Percentiles rank a stretch among this genome's conserved stretches.
Conservation (phyloP, 2,113 vertebrate genomes). For the Nibea albiflora region DNA sequence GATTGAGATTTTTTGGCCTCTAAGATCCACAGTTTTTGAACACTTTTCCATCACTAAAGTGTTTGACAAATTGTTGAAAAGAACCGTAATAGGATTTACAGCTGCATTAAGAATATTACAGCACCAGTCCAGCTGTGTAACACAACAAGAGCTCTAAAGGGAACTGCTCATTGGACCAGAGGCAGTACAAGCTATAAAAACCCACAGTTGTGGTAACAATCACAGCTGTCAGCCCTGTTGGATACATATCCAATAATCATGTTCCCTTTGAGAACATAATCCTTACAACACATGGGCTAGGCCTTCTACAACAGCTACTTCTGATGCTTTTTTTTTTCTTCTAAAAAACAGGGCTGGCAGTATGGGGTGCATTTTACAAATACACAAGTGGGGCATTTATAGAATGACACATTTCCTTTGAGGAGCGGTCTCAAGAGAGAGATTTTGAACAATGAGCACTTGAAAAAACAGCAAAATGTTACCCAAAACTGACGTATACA, state of each 20-base stretch:
- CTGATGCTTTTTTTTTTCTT: conserved; percentile 18
- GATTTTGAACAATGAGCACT: not conserved
- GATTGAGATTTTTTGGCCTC: conserved; percentile 38
- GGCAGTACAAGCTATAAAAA: conserved; percentile 39
- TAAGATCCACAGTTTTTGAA: not conserved
- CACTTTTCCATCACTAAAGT: conserved; percentile 49
- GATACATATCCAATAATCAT: conserved; percentile 38
- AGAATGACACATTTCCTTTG: conserved; percentile 17
- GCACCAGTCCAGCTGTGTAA: conserved; percentile 26
- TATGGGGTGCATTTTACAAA: conserved; percentile 11
- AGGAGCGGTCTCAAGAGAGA: conserved; percentile 1
- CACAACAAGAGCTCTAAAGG: conserved; percentile 37
- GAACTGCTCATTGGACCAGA: conserved; percentile 40
- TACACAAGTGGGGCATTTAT: not conserved
- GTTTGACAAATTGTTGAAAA: conserved; percentile 44
- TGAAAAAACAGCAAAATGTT: conserved; percentile 4
- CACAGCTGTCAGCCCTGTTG: conserved; percentile 29
- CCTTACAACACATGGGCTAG: conserved; percentile 15
- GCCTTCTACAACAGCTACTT: conserved; percentile 6
- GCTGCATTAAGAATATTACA: conserved; percentile 69
- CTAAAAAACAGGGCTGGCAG: conserved; percentile 20
- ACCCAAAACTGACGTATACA: not conserved
- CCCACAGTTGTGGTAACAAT: conserved; percentile 25
- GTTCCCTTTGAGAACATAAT: conserved; percentile 46
- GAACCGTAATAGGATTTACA: conserved; percentile 56